phyloP scores from a whole-genome alignment of 2,113 vertebrate genomes.

The Otolemur garnettii region DNA sequence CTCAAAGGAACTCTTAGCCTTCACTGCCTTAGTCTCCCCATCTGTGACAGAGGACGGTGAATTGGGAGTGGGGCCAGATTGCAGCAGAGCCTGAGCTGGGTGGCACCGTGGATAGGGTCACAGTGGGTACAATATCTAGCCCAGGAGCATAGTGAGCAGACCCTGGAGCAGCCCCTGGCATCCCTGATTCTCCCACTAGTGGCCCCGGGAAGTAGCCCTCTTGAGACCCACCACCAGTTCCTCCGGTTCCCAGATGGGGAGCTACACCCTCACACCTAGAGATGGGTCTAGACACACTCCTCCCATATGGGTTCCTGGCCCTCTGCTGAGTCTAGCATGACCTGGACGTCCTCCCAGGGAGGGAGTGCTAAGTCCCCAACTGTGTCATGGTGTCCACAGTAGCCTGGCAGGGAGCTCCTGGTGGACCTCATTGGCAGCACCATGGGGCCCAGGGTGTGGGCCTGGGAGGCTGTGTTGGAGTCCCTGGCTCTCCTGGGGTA shows the following conservation, averaged over 20 bases:
- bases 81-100: neutral
- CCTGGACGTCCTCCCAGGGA: neutral
- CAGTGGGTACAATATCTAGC: neutral
- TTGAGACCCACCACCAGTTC: fast-evolving
- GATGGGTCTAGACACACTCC: fast-evolving
- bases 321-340: neutral
- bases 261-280: neutral
- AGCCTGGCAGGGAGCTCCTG: too few relatives aligned
- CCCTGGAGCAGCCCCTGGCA: neutral
- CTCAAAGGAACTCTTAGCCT: too few relatives aligned
- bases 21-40: too few relatives aligned
- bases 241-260: neutral
- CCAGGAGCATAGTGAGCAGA: neutral
- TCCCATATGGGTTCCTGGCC: neutral
- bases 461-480: fast-evolving
- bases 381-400: neutral
- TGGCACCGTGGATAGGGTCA: fast-evolving
- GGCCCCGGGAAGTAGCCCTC: neutral
- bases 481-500: too few relatives aligned
- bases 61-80: neutral
- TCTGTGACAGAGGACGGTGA: too few relatives aligned
- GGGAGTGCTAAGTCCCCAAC: neutral
- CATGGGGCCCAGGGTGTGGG: neutral
- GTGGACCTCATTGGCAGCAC: neutral
- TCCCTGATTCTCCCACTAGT: neutral